phyloP scores from a whole-genome alignment of 2,888 invertebrate genomes.

The Agrochola lota region DNA sequence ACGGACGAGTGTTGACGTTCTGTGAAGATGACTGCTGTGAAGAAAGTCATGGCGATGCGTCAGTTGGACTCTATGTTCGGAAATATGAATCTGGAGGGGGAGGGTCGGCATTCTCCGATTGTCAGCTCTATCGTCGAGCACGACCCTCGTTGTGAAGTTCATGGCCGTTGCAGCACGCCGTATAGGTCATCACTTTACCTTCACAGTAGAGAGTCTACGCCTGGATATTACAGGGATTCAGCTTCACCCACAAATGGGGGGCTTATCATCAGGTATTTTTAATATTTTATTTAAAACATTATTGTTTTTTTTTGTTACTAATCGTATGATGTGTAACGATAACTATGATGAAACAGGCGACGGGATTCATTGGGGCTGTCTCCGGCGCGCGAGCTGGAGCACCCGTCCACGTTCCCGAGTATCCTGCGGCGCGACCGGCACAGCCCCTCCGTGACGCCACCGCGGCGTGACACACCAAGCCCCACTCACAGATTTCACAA shows the following conservation, averaged over 20 bases:
- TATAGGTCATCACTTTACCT: constrained; percentile 86
- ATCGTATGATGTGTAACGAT: constrained; percentile 56
- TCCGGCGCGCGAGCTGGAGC: constrained; percentile 91
- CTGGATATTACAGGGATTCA: constrained; percentile 91
- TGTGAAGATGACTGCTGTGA: constrained; percentile 88
- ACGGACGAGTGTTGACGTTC: constrained; percentile 66
- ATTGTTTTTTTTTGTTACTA: not conserved
- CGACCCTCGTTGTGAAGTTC: constrained; percentile 93
- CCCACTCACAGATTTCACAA: constrained; percentile 82
- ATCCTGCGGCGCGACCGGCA: constrained; percentile 91
- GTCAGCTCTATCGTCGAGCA: constrained; percentile 90
- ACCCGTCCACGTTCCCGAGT: constrained; percentile 93
- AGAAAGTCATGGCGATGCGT: constrained; percentile 92
- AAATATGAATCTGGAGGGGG: constrained; percentile 91
- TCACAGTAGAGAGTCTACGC: constrained; percentile 88
- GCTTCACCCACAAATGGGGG: constrained; percentile 87
- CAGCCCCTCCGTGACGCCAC: constrained; percentile 86
- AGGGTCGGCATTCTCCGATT: constrained; percentile 84
- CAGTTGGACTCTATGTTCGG: constrained; percentile 94
- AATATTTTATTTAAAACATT: constrained; percentile 27
- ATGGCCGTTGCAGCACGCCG: constrained; percentile 90
- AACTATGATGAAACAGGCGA: constrained; percentile 84
- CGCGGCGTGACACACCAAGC: constrained; percentile 88
- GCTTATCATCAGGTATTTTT: constrained; percentile 84
- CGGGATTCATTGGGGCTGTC: constrained; percentile 91